Evolutionary conservation across 1,140 invertebrate genomes (phyloP), one percentile per base, ranked within the genome.

Genomic region (Hormaphis cornu): DNA sequence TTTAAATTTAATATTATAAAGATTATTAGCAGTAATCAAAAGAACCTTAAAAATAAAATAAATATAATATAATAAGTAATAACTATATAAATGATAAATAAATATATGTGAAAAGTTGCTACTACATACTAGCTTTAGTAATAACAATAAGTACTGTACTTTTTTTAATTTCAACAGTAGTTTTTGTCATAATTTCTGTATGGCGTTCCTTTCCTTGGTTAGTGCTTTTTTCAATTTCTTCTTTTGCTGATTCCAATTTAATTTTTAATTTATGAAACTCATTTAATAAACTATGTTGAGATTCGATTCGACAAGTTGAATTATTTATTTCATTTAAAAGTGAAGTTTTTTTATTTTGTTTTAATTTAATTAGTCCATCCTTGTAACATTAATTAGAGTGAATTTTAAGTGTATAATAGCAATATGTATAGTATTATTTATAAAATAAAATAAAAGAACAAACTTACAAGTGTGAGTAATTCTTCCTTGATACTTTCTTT

Each of bases 251-350:
- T 50, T 66, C 16, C 5, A 66, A 48, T 24, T 66, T 30, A 2
- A 24, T 8, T 35, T 50, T 35, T n/a, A 66, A 30, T 66, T 48
- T 22, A 33, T 66, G 61, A 1, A 66, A 66, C n/a, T 46, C 18
- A 22, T 12, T 48, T 16, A 66, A 66, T 66, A 46, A 33, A 14
- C 4, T 22, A 33, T 35, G 26, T 1, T 66, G 61, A 4, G 20
- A 9, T 16, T 66, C 44, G 14, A 33, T 12, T 50, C 12, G 18
- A 35, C 28, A 16, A 66, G 44, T 20, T 5, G 35, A 2, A 33
- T 33, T 48, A 50, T 50, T 33, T 50, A 66, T 66, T 66, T 66
- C 28, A 22, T 66, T 66, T 50, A 22, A 16, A 24, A 66, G n/a
- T 24, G 12, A 35, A 20, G 16, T 30, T 48, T 50, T 66, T 48